Evolutionary conservation across 2,797 vertebrate genomes (phyloP), one percentile per base, ranked within the genome.

Genomic region (Anomalospiza imberbis): DNA sequence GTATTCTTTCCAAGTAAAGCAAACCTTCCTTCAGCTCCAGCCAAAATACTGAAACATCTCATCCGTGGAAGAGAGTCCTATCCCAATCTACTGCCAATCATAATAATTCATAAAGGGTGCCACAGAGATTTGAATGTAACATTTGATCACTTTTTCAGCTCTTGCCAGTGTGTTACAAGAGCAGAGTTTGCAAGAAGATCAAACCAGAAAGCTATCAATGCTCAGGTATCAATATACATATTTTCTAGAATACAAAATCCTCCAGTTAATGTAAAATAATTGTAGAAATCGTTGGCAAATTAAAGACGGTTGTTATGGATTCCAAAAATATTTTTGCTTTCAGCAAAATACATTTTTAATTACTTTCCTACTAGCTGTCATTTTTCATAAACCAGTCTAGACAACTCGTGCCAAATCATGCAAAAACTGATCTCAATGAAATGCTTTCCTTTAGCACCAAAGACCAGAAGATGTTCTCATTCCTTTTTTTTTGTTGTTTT

Each of bases 341-440:
- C 97, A 98, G 98, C 98, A 97, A 98, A 98, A 98, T 98, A 97
- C 98, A 98, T 98, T 98, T 98, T 98, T 98, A 98, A 98, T 98
- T 98, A 98, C 97, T 98, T 98, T 97, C 95, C 96, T 96, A 97
- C 97, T 98, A 97, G 97, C 98, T 98, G 97, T 98, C 98, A 98
- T 98, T 98, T 98, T 98, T 97, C 98, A 97, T 98, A 98, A 98
- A 97, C 97, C 96, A 93, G 97, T 97, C 97, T 97, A 97, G 98
- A 97, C 96, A 86, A 96, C 96, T 96, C 88, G 66, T 97, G 97
- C 97, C 98, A 98, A 97, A 97, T 97, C 97, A 97, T 95, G 95
- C 97, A 97, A 98, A 98, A 97, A 94, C 91, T 92, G 94, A 96
- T 97, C 96, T 97, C 97, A 93, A 91, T 94, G 97, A 98, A 97